phyloP scores from a whole-genome alignment of 2,797 vertebrate species.

The Pangasius mekongensis region DNA sequence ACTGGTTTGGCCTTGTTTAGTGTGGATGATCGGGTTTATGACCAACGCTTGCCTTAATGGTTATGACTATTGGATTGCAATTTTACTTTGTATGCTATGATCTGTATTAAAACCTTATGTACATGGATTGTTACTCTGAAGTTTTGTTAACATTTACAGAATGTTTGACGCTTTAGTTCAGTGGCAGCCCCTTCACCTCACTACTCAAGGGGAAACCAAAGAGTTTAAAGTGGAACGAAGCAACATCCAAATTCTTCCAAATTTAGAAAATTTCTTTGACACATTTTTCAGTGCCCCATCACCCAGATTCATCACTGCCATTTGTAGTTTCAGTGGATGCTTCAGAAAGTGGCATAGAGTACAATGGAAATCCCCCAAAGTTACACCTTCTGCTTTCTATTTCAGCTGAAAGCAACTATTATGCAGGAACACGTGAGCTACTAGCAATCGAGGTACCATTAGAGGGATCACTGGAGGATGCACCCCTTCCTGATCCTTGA shows the following conservation, averaged over 20 bases:
- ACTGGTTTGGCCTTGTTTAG: background rate
- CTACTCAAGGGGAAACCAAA: background rate
- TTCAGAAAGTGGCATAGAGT: background rate
- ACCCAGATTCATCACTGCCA: background rate
- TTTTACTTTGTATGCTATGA: background rate
- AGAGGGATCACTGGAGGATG: background rate
- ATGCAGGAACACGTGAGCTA: background rate
- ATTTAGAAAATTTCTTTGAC: background rate
- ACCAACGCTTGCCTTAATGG: background rate
- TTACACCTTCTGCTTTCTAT: background rate
- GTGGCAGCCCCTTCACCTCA: background rate
- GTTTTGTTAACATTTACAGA: background rate
- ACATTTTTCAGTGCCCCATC: background rate
- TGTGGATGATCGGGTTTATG: background rate
- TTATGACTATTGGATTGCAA: background rate
- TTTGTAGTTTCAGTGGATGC: background rate
- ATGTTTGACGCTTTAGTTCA: background rate
- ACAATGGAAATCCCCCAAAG: slow-evolving; percentile 2
- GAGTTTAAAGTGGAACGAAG: background rate
- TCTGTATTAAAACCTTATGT: background rate
- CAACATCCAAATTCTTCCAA: background rate
- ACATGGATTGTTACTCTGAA: background rate
- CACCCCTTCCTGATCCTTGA: background rate
- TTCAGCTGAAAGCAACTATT: background rate
- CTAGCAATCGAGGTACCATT: background rate